Evolutionary conservation across 1,140 invertebrate species (phyloP), one percentile per base, ranked within the genome.

Genomic region (Musca domestica): DNA sequence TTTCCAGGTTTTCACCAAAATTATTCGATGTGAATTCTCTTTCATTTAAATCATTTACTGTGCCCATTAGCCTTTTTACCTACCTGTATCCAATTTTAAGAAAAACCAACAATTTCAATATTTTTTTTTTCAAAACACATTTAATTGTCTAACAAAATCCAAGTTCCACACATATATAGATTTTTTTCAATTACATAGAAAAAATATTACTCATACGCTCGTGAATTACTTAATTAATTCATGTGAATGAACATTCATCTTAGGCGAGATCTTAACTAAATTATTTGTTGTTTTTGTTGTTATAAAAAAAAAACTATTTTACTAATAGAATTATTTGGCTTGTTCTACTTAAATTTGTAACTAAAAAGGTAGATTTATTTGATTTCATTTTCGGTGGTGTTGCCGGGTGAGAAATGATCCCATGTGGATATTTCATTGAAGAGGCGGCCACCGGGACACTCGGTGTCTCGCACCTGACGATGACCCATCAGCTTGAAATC

Each of bases 401-500:
- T 66, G 17, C 49, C 67, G 3, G 66, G 64, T n/a, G 66, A 72
- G 75, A 85, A 91, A 70, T 91, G 86, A 0, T 84, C 75, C 91
- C 90, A 92, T 0, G 75, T 86, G 27, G 84, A 79, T 23, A 93
- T 88, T 67, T 88, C 86, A 0, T 84, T 71, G 67, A 85, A 91
- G 0, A 92, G 77, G 0, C 82, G 75, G 1, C 87, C 81, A 0
- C 91, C 91, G 0, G 91, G 91, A 74, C 91, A 92, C 66, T 88
- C 85, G 0, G 91, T 92, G 1, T 83, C 81, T 12, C 86, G 76
- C 0, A 89, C 85, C 82, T 92, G 91, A 48, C 88, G 81, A 71
- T 92, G 91, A 0, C 88, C 91, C 9, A 91, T 70, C 10, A 93
- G 76, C 49, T 85, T 88, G 72, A 91, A 92, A 70, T 88, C 76